These are phyloP conservation scores for Mormyrops boulengeri DNA, from an alignment of 2,797 vertebrate species.

Conservation along the genomic window DNA sequence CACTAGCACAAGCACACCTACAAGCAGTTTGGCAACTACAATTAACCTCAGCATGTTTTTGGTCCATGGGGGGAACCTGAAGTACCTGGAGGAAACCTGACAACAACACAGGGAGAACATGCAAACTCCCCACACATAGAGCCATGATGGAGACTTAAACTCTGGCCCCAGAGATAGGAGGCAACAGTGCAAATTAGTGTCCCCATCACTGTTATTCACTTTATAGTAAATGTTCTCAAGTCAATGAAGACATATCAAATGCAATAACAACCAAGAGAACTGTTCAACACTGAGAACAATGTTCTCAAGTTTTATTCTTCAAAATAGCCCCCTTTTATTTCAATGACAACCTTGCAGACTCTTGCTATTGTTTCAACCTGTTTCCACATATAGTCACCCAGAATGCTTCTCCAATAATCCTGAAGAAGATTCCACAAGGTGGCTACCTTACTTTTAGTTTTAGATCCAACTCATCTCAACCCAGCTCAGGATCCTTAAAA, in stretches of 20 bases:
- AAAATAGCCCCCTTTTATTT: not conserved
- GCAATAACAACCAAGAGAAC: not conserved
- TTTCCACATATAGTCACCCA: not conserved
- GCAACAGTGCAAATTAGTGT: not conserved
- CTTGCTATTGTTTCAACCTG: not conserved
- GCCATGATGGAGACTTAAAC: not conserved
- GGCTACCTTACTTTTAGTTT: not conserved
- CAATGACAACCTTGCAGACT: not conserved
- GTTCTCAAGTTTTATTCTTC: not conserved
- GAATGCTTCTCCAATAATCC: not conserved
- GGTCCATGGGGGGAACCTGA: not conserved
- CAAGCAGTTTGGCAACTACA: not conserved
- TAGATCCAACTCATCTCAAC: not conserved
- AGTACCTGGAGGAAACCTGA: not conserved
- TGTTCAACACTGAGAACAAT: not conserved
- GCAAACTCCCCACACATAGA: not conserved
- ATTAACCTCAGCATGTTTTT: not conserved
- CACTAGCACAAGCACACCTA: not conserved
- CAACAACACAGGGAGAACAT: not conserved
- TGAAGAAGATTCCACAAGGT: not conserved
- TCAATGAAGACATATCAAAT: not conserved
- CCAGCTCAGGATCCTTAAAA: not conserved
- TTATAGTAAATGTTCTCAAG: not conserved
- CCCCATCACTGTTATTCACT: not conserved
- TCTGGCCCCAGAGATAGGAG: not conserved